Base-by-base conservation (phyloP, 2,797 vertebrate species). In the Enteromius treurensis region DNA sequence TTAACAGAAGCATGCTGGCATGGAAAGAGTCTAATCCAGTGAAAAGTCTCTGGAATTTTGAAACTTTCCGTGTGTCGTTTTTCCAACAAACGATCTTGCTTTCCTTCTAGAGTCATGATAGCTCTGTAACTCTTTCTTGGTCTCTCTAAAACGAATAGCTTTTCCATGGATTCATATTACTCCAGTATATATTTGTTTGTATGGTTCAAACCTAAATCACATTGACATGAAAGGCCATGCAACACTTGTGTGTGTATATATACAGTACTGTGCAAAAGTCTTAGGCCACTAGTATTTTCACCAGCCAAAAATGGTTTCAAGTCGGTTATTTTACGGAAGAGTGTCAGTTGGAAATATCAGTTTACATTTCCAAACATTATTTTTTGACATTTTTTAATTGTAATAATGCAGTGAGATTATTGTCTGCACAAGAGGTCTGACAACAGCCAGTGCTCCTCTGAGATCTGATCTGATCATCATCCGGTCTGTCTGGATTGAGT, bases 21-120 rank as follows among this genome's bases (percentile, higher is more conserved):
- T 76, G 34, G 60, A 82, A 65, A 40, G 21, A 21, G 11, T 55
- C 34, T 65, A 42, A 81, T 80, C 68, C 37, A 32, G 19, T 26
- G 68, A 68, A 68, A 58, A 17, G 34, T 76, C 34, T 68, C 67
- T 68, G 71, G 73, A 67, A 76, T 82, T 82, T 82, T 76, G 2
- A 82, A 82, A 76, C 73, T 76, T 82, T 82, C 73, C 71, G 58
- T 76, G 34, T 68, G 73, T 67, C 7, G 0, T 74, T 74, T 70
- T 60, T 71, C 7, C 68, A 71, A 45, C 23, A 51, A 75, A 65
- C 26, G 13, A 65, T 74, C 26, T 65, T 0, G 37, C 13, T 51
- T 75, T 82, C n/a, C 32, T 42, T 68, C 47, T 68, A 26, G 34
- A 81, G 19, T 26, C 62, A 55, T 2, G 34, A 76, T 15, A 32